Base-by-base conservation (phyloP, 2,797 vertebrate species). In the Zalophus californianus region DNA sequence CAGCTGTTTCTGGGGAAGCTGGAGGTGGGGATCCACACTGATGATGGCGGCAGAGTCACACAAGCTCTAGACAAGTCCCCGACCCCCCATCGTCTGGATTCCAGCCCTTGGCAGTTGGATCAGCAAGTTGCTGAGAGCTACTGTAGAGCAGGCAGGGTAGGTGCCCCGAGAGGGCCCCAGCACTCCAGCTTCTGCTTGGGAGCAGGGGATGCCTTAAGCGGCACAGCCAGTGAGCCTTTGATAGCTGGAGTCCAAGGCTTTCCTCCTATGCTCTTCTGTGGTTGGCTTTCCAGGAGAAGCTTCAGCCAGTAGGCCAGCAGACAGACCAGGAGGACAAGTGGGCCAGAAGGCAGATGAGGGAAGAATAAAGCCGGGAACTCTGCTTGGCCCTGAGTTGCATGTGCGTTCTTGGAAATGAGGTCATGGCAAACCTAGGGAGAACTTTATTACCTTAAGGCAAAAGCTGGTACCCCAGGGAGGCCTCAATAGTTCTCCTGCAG, bases 261-360 rank as follows among this genome's bases (percentile, higher is more conserved):
- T 85, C 25, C n/a, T 60, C 29, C 60, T 32, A 32, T 32, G 11
- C 60, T 62, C n/a, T 8, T 72, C 56, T 62, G 35, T 44, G 66
- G 86, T 29, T 27, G 41, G 27, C 18, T 93, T 93, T 94, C 91
- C 87, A 70, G 64, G 56, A 38, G 73, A 62, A 88, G 41, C 48
- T 12, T 86, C 7, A 60, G 83, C 38, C 75, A 68, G 21, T 14
- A 62, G 78, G 50, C 29, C 77, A 73, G 48, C 8, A 62, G 79
- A 93, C 23, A 82, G 60, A 88, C 16, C 16, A 75, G 87, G 62
- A 60, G 50, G 38, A 35, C 66, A 56, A 64, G 70, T 21, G 72
- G 41, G 27, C 70, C n/a, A 50, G 20, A 48, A 93, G 60, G 52
- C 50, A 91, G 64, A 13, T n/a, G 64, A 73, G 4, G 21, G 70